Evolutionary conservation across 2,113 vertebrate species (phyloP).

Genomic region (Prochilodus magdalenae): DNA sequence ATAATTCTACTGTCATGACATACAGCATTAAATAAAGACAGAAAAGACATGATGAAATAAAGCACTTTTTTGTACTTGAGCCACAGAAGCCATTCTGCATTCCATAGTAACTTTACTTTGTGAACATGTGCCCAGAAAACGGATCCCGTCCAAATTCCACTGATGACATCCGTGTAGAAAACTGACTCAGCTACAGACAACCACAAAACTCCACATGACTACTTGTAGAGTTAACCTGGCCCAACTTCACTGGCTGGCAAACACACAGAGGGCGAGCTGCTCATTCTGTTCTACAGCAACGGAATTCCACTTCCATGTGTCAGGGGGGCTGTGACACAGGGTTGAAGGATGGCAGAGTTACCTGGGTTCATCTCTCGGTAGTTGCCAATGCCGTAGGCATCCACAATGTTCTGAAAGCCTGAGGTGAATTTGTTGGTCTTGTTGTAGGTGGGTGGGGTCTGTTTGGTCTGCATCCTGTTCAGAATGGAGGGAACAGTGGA

Average conservation of each 20-base stretch:
- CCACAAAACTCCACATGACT: no score
- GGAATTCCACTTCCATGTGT: neutral
- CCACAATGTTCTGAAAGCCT: slow-evolving; percentile 97
- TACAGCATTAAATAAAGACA: no score
- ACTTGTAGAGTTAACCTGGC: neutral
- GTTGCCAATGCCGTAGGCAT: slow-evolving; percentile 94
- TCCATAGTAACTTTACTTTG: no score
- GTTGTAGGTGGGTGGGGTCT: slow-evolving; percentile 96
- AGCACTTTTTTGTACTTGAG: no score
- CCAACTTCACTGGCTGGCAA: neutral
- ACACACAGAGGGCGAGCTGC: no score
- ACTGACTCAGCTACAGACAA: neutral
- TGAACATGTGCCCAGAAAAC: no score
- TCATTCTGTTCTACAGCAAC: neutral
- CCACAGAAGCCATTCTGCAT: no score
- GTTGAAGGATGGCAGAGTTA: slow-evolving; percentile 58
- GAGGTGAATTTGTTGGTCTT: slow-evolving; percentile 98
- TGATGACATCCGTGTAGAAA: neutral
- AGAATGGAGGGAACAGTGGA: slow-evolving; percentile 97
- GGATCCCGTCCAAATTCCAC: neutral
- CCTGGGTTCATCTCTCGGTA: slow-evolving; percentile 98
- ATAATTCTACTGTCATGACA: no score
- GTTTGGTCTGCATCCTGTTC: slow-evolving; percentile 96
- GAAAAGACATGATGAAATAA: no score
- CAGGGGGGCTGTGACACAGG: no score